Conservation (phyloP, 1,140 invertebrate species). For the Aphaenogaster floridana region DNA sequence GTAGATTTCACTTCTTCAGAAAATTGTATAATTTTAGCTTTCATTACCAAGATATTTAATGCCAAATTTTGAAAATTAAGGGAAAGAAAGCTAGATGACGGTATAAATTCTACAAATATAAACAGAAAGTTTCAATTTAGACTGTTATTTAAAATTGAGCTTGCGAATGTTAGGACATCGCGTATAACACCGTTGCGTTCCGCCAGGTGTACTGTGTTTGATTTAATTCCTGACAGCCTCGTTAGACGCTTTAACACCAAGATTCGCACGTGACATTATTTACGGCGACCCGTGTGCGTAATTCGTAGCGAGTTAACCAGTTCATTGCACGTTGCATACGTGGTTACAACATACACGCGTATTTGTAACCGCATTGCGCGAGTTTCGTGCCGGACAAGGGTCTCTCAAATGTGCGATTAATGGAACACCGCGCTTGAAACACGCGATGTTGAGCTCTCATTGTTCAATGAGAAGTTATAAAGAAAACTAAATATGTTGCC, state of each 20-base stretch:
- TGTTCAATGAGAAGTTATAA: not conserved
- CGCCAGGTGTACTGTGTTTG: slow-evolving; percentile 23
- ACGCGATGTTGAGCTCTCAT: too few species aligned
- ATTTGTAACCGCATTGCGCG: slow-evolving; percentile 1
- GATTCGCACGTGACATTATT: slow-evolving; percentile 45
- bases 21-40: slow-evolving; percentile 1
- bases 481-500: too few species aligned
- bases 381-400: not conserved
- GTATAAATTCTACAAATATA: not conserved
- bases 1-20: not conserved
- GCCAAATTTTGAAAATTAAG: not conserved
- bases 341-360: slow-evolving; percentile 10
- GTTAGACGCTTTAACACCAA: slow-evolving; percentile 48
- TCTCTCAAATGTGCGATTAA: slow-evolving; percentile 35
- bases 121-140: not conserved
- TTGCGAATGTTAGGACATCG: not conserved
- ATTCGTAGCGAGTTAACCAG: slow-evolving; percentile 64
- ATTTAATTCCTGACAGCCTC: slow-evolving; percentile 53
- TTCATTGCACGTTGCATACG: slow-evolving; percentile 52
- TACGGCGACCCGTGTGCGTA: slow-evolving; percentile 38
- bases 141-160: not conserved
- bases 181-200: not conserved
- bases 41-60: not conserved
- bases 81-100: not conserved
- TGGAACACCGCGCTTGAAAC: slow-evolving; percentile 5